Percentiles rank a stretch among this genome's conserved stretches.
phyloP scores from a whole-genome alignment of 2,113 vertebrate species.

The Siphamia tubifer region DNA sequence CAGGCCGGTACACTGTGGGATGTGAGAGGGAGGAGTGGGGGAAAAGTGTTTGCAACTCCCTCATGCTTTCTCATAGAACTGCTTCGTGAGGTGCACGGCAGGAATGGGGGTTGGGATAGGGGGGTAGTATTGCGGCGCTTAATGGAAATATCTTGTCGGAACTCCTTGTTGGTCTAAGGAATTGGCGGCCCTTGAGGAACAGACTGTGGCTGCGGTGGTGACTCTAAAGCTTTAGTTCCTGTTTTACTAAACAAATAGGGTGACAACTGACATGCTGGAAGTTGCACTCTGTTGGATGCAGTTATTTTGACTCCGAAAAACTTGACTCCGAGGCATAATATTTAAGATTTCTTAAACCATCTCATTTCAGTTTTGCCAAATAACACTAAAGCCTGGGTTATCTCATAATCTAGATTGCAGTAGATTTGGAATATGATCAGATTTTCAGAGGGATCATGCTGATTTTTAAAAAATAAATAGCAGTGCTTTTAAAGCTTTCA shows the following conservation, averaged over 20 bases:
- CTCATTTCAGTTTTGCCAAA: too few relatives aligned
- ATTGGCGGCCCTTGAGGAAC: conserved; percentile 29
- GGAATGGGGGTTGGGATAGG: background rate
- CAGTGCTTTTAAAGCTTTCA: too few relatives aligned
- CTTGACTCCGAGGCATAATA: too few relatives aligned
- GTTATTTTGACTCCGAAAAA: too few relatives aligned
- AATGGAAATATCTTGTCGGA: conserved; percentile 81
- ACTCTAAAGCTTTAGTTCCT: conserved; percentile 28
- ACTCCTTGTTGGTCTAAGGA: conserved; percentile 32
- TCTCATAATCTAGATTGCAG: too few relatives aligned
- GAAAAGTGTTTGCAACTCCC: conserved; percentile 56
- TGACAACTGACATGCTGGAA: background rate
- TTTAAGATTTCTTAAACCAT: too few relatives aligned
- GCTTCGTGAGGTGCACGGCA: conserved; percentile 31
- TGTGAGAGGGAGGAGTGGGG: conserved; percentile 34
- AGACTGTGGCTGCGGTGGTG: background rate
- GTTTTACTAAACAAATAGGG: conserved; percentile 39
- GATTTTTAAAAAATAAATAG: too few relatives aligned
- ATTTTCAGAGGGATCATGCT: too few relatives aligned
- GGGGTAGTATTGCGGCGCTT: conserved; percentile 55
- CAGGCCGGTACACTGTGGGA: conserved; percentile 62
- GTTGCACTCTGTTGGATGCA: too few relatives aligned
- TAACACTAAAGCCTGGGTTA: too few relatives aligned
- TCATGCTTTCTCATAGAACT: conserved; percentile 45
- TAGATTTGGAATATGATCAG: too few relatives aligned